A percentile compares a stretch with the other conserved stretches of the same genome.
These are phyloP conservation scores for Drepana arcuata DNA, from an alignment of 1,140 invertebrate genomes.

Conservation along the genomic window DNA sequence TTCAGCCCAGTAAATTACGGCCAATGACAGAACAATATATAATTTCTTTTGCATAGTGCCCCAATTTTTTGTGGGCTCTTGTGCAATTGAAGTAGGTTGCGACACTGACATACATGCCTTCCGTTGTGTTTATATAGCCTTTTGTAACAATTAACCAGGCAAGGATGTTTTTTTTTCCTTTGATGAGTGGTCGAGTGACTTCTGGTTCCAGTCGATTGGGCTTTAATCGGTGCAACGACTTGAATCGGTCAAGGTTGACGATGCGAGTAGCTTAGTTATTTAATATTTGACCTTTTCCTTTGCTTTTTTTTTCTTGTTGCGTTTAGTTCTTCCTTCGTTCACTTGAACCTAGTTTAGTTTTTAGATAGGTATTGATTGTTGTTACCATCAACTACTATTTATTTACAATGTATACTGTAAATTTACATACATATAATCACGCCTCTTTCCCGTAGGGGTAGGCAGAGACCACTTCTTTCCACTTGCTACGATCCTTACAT, in stretches of 20 bases:
- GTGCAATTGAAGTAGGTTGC: constrained; percentile 56
- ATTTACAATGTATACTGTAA: too few species aligned
- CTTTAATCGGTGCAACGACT: constrained; percentile 36
- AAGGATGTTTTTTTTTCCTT: constrained; percentile 38
- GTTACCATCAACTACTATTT: too few species aligned
- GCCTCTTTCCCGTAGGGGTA: too few species aligned
- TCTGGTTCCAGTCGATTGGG: constrained; percentile 29
- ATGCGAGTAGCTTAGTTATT: too few species aligned
- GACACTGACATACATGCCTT: constrained; percentile 66
- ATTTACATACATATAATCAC: too few species aligned
- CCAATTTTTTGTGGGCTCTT: constrained; percentile 42
- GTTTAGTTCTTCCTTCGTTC: too few species aligned
- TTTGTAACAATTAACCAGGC: constrained; percentile 28
- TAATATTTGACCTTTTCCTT: too few species aligned
- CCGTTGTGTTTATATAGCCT: constrained; percentile 51
- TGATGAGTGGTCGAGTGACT: constrained; percentile 22
- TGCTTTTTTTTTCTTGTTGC: too few species aligned
- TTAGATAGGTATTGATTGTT: too few species aligned
- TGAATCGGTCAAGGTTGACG: constrained; percentile 40
- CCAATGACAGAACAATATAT: constrained; percentile 36
- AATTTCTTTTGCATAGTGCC: constrained; percentile 42
- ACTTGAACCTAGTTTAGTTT: too few species aligned
- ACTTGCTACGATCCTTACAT: too few species aligned
- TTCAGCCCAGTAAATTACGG: constrained; percentile 33
- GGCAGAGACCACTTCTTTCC: too few species aligned